Percentiles rank a stretch among this genome's conserved stretches.
These are phyloP conservation scores for Drosophila lini DNA, from an alignment of 1,140 invertebrate genomes.

Conservation along the genomic window DNA sequence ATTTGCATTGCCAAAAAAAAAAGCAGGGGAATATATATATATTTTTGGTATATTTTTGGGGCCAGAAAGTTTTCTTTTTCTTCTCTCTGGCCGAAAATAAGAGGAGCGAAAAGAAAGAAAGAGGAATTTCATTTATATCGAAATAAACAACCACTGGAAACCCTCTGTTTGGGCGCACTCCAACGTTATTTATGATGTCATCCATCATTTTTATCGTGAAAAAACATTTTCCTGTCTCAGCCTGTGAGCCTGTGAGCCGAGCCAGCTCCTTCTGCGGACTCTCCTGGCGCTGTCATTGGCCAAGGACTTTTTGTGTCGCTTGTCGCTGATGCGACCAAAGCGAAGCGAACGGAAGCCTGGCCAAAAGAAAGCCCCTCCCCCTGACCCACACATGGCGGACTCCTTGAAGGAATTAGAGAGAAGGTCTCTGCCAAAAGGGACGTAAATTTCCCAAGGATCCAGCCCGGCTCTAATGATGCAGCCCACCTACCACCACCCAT, in stretches of 20 bases:
- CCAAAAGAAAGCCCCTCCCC: slow-evolving; percentile 1
- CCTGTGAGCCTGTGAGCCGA: slow-evolving; percentile 50
- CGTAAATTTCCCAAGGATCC: slow-evolving; percentile 68
- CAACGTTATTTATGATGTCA: slow-evolving; percentile 84
- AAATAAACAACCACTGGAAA: slow-evolving; percentile 84
- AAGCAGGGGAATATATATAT: slow-evolving; percentile 18
- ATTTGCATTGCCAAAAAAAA: slow-evolving; percentile 74
- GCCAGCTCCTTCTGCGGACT: slow-evolving; percentile 46
- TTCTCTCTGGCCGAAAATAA: slow-evolving; percentile 61
- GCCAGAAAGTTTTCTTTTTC: slow-evolving; percentile 64
- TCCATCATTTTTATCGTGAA: slow-evolving; percentile 84
- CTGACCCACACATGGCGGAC: slow-evolving; percentile 60
- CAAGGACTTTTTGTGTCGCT: slow-evolving; percentile 80
- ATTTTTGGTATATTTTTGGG: slow-evolving; percentile 50
- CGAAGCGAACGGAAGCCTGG: slow-evolving; percentile 16
- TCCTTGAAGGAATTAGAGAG: slow-evolving; percentile 79
- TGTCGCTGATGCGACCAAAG: slow-evolving; percentile 67
- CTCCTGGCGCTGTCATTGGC: slow-evolving; percentile 69
- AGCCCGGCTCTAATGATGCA: slow-evolving; percentile 76
- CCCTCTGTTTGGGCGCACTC: slow-evolving; percentile 82
- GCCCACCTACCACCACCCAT: slow-evolving; percentile 37
- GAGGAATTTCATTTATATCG: slow-evolving; percentile 83
- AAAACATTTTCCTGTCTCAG: slow-evolving; percentile 84
- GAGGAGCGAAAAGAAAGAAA: slow-evolving; percentile 52
- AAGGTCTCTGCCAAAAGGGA: slow-evolving; percentile 77